Evolutionary conservation across 2,888 invertebrate species (phyloP).

Genomic region (Malacosoma neustria): DNA sequence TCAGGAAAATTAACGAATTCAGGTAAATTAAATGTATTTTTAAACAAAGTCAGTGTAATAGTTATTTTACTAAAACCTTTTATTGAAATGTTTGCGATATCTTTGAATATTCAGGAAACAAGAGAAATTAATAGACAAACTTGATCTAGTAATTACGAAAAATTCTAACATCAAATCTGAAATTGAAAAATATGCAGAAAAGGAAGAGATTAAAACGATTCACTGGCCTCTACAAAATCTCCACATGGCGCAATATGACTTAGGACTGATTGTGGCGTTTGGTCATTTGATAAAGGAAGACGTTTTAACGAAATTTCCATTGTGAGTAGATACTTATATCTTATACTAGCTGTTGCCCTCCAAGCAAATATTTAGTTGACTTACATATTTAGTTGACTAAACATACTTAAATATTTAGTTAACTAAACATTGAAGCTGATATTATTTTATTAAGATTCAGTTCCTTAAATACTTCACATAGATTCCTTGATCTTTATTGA

Average conservation of each 20-base stretch:
- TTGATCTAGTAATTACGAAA: slow-evolving; percentile 83
- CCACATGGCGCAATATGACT: slow-evolving; percentile 76
- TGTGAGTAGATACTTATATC: slow-evolving; percentile 79
- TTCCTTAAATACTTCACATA: too few species aligned
- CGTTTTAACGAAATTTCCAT: slow-evolving; percentile 84
- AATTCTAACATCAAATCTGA: slow-evolving; percentile 74
- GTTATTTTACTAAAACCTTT: too few species aligned
- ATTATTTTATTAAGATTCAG: too few species aligned
- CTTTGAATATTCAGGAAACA: slow-evolving; percentile 74
- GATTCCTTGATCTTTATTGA: too few species aligned
- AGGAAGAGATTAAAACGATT: slow-evolving; percentile 74
- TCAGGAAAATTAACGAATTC: slow-evolving; percentile 79
- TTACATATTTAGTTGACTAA: too few species aligned
- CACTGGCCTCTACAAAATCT: slow-evolving; percentile 78
- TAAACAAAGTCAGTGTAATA: too few species aligned
- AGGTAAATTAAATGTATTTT: slow-evolving; percentile 55
- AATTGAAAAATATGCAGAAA: slow-evolving; percentile 80
- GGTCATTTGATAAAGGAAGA: slow-evolving; percentile 89
- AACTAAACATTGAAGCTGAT: too few species aligned
- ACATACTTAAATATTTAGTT: too few species aligned
- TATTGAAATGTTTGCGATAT: too few species aligned
- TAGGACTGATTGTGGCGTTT: slow-evolving; percentile 95
- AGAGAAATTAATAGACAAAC: slow-evolving; percentile 57
- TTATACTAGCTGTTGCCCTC: too few species aligned
- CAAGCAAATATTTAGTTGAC: too few species aligned